Percentiles rank a stretch among this genome's conserved stretches.
Conservation (phyloP, 1,140 invertebrate genomes). For the Asobara japonica region DNA sequence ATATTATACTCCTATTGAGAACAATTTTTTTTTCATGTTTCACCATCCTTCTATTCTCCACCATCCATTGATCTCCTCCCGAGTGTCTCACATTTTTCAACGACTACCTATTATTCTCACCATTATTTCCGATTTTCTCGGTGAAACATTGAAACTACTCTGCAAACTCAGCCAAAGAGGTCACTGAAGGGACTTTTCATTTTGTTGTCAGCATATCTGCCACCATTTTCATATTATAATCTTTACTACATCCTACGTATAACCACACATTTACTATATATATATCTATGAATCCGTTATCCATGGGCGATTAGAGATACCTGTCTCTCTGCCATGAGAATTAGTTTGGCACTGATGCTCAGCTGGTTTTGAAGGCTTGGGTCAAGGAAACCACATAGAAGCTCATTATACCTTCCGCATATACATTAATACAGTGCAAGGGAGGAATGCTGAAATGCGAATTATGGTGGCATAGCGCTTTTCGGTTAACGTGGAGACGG, state of each 20-base stretch:
- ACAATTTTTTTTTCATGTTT: background rate
- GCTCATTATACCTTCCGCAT: constrained; percentile 28
- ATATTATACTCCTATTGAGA: constrained; percentile 8
- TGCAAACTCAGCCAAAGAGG: constrained; percentile 8
- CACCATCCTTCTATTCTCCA: background rate
- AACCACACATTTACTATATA: background rate
- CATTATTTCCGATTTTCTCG: background rate
- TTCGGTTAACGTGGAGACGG: background rate
- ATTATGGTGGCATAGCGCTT: constrained; percentile 26
- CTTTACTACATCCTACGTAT: background rate
- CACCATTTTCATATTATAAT: background rate
- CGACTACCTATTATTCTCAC: background rate
- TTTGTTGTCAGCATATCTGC: background rate
- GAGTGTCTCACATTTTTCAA: background rate
- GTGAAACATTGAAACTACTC: background rate
- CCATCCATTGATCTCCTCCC: background rate
- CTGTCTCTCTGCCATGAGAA: constrained; percentile 6
- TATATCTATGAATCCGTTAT: background rate
- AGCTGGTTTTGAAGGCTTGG: constrained; percentile 4
- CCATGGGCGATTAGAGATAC: constrained; percentile 7
- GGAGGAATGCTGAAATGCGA: constrained; percentile 28
- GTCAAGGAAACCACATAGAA: constrained; percentile 33
- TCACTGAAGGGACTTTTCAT: background rate
- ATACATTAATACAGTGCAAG: constrained; percentile 30
- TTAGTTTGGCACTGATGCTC: constrained; percentile 1